These are phyloP conservation scores for Motacilla tschutschensis DNA, from an alignment of 2,113 vertebrate genomes.

Conservation along the genomic window DNA sequence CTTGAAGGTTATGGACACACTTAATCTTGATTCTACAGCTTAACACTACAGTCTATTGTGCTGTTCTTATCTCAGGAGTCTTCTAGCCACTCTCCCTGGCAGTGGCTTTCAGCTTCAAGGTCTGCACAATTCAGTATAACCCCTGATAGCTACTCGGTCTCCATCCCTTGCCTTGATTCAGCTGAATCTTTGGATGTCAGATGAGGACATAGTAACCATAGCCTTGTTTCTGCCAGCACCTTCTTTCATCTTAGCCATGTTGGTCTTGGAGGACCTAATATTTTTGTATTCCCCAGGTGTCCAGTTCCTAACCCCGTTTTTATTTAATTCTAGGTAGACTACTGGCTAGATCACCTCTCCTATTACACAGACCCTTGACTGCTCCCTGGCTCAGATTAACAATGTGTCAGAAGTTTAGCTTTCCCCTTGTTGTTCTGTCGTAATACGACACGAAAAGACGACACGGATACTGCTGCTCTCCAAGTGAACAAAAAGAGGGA, in stretches of 20 bases:
- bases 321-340: not conserved
- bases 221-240: not conserved
- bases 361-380: not conserved
- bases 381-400: not conserved
- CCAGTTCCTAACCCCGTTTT: not conserved
- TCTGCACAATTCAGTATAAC: not conserved
- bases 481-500: too few relatives aligned
- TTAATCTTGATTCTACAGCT: not conserved
- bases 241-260: not conserved
- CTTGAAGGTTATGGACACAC: not conserved
- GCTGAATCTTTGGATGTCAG: not conserved
- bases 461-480: too few relatives aligned
- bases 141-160: not conserved
- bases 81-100: not conserved
- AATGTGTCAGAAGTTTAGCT: not conserved
- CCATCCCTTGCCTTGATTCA: not conserved
- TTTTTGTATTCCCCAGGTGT: not conserved
- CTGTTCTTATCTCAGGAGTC: not conserved
- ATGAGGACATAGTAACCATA: not conserved
- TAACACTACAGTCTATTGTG: not conserved
- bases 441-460: too few relatives aligned
- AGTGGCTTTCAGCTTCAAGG: not conserved
- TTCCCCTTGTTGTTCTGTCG: not conserved
- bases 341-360: not conserved
- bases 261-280: not conserved